Conservation (phyloP, 1,140 invertebrate species). For the Drosophila obscura region DNA sequence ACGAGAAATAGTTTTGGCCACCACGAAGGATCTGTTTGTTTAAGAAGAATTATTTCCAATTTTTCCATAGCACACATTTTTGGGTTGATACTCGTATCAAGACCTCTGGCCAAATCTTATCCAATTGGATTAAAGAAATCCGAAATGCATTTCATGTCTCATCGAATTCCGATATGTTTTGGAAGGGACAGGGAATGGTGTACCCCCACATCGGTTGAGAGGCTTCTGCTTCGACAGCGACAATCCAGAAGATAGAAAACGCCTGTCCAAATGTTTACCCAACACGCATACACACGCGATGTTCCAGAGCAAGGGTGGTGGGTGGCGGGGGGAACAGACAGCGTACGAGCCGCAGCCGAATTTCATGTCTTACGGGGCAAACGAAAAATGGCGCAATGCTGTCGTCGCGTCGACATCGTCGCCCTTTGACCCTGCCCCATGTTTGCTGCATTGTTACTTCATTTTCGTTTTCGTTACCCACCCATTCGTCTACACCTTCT, state of each 20-base stretch:
- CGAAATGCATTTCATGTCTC: conserved; percentile 42
- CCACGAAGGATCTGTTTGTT: background rate
- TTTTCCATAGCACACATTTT: no score
- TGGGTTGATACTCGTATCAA: background rate
- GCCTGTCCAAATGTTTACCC: conserved; percentile 67
- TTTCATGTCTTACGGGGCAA: conserved; percentile 68
- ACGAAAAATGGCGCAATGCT: conserved; percentile 80
- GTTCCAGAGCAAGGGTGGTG: background rate
- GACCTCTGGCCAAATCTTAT: background rate
- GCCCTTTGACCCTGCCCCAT: conserved; percentile 41
- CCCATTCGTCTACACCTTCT: background rate
- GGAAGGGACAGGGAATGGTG: conserved; percentile 15
- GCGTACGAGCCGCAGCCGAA: conserved; percentile 59
- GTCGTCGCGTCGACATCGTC: conserved; percentile 64
- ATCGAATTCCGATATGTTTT: conserved; percentile 67
- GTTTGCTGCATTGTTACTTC: conserved; percentile 79
- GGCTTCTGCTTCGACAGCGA: conserved; percentile 57
- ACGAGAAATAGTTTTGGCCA: background rate
- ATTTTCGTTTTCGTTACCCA: conserved; percentile 59
- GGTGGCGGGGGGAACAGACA: conserved; percentile 25
- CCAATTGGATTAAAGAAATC: background rate
- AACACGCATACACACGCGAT: conserved; percentile 37
- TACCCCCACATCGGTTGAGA: conserved; percentile 26
- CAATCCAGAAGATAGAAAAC: conserved; percentile 44
- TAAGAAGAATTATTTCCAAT: no score